Base-by-base conservation (phyloP, 2,113 vertebrate genomes). In the Rhabdomys dilectus region DNA sequence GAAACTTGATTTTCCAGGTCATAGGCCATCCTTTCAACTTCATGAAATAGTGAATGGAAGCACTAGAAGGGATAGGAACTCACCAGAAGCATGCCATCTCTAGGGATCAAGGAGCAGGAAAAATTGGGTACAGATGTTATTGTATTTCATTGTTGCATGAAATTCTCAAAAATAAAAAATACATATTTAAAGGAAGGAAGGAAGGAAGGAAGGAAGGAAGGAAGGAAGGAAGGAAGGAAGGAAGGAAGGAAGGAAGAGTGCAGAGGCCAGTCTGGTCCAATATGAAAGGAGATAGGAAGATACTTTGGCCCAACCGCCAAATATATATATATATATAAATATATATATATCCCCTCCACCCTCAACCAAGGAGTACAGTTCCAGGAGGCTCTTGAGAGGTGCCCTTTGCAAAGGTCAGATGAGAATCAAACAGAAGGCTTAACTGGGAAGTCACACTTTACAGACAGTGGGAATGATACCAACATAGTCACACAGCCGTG, bases 361-460 rank as follows among this genome's bases (percentile, higher is more conserved):
- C 17, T n/a, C 81, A 88, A 24, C 36, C 87, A 82, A 48, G 70
- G 81, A 96, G 81, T 62, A 3, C 22, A 96, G 90, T 95, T 98
- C 96, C 88, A 97, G 92, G 96, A 97, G 96, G 70, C 51, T 91
- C 81, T 73, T 94, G 80, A 95, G 89, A 96, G 89, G 88, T 94
- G 7, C 73, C 75, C 75, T 98, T 93, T 95, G 84, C 60, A 96
- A 97, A 96, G 84, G 97, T 96, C 96, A 97, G 85, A 93, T 31
- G 75, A 94, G 42, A 62, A 88, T 73, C 75, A 80, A 92, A 94
- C 64, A 91, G 45, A 66, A 87, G 72, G 45, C 88, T 93, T 81
- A 92, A 88, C 0, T 77, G 92, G 90, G 93, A 91, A 96, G 89
- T 90, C 42, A 85, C 78, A 75, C 88, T 96, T 94, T 91, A 95